Evolutionary conservation across 2,797 vertebrate species (phyloP).

Genomic region (Meriones psammophilus): DNA sequence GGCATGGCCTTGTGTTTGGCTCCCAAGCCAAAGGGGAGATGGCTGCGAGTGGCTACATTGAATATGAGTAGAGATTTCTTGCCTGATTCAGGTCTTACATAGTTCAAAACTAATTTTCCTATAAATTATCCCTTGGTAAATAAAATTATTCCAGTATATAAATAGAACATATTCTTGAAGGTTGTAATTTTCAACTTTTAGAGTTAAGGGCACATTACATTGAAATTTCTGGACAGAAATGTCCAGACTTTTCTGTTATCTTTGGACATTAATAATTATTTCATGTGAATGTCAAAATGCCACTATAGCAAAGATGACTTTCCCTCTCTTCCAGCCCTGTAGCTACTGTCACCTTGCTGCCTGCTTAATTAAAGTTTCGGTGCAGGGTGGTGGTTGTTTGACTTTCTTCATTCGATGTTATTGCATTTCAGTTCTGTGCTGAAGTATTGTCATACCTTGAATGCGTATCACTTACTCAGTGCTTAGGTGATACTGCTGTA

Average conservation of each 20-base stretch:
- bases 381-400: background rate
- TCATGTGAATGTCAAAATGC: background rate
- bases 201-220: slow-evolving; percentile 5
- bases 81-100: slow-evolving; percentile 69
- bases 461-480: background rate
- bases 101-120: slow-evolving; percentile 66
- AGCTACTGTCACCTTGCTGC: background rate
- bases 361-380: background rate
- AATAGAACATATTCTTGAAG: slow-evolving; percentile 59
- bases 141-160: slow-evolving; percentile 57
- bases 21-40: slow-evolving; percentile 37
- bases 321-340: background rate
- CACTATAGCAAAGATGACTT: background rate
- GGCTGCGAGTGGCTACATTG: slow-evolving; percentile 25
- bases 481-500: slow-evolving; percentile 10
- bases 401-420: background rate
- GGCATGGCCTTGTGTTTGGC: background rate
- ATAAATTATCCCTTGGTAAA: slow-evolving; percentile 72
- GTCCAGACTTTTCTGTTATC: slow-evolving; percentile 50
- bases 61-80: slow-evolving; percentile 60
- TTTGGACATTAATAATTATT: background rate
- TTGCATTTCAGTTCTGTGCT: background rate
- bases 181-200: slow-evolving; percentile 43
- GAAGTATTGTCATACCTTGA: slow-evolving; percentile 11
- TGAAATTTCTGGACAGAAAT: slow-evolving; percentile 10